Percentiles rank a stretch among this genome's conserved stretches.
These are phyloP conservation scores for Diabrotica undecimpunctata DNA, from an alignment of 1,140 invertebrate genomes.

Conservation along the genomic window DNA sequence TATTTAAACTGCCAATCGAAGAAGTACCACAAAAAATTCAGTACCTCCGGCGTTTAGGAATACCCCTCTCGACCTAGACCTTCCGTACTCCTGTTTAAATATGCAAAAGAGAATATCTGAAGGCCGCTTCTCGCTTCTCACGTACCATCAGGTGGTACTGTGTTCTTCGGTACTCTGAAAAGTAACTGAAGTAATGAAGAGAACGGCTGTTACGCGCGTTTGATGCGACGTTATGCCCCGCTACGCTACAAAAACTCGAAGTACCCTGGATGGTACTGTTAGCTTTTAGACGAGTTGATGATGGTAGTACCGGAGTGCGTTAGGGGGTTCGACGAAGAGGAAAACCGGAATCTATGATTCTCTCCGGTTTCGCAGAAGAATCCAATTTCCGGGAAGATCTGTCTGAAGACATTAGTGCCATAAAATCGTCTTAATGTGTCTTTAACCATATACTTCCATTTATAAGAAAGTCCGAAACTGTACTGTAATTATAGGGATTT, in stretches of 20 bases:
- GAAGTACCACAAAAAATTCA: neutral
- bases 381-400: no score
- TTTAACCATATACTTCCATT: no score
- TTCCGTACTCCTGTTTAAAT: neutral
- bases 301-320: neutral
- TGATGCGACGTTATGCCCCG: neutral
- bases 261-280: conserved; percentile 1
- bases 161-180: neutral
- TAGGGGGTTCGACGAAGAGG: neutral
- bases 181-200: neutral
- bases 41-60: neutral
- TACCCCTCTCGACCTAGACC: neutral
- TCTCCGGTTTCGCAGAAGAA: no score
- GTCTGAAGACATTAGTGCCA: no score
- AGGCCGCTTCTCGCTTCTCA: neutral
- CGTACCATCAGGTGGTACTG: neutral
- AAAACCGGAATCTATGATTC: no score
- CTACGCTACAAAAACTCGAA: neutral
- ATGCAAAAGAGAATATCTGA: neutral
- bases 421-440: no score
- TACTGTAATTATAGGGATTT: no score
- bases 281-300: neutral
- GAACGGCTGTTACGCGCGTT: neutral
- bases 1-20: neutral
- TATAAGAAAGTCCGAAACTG: no score